phyloP scores from a whole-genome alignment of 1,140 invertebrate genomes.

The Drosophila saltans region DNA sequence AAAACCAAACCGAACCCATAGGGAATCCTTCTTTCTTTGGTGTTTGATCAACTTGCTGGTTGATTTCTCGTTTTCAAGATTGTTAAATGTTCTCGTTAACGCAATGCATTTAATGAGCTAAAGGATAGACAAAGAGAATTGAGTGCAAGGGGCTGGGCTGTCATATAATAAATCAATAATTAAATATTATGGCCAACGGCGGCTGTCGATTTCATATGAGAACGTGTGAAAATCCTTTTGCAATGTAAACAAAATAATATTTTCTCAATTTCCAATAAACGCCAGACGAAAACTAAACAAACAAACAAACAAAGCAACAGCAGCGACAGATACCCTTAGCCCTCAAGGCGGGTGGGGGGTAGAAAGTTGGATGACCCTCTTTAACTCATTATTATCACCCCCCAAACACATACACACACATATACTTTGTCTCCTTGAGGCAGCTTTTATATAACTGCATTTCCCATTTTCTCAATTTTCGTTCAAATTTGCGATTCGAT shows the following conservation, averaged over 20 bases:
- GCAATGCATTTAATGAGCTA: slow-evolving; percentile 59
- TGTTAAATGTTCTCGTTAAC: slow-evolving; percentile 72
- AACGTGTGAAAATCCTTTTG: slow-evolving; percentile 79
- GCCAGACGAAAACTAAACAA: slow-evolving; percentile 35
- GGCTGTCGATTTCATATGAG: slow-evolving; percentile 27
- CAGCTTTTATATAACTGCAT: slow-evolving; percentile 28
- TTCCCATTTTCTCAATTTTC: slow-evolving; percentile 47
- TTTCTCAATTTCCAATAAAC: slow-evolving; percentile 66
- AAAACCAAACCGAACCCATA: slow-evolving; percentile 23
- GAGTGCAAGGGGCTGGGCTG: background rate
- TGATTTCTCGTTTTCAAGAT: slow-evolving; percentile 32
- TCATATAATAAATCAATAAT: slow-evolving; percentile 73
- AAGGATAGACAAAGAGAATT: slow-evolving; percentile 20
- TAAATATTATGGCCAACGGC: slow-evolving; percentile 57
- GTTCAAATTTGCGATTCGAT: slow-evolving; percentile 64
- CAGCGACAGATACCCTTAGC: slow-evolving; percentile 31
- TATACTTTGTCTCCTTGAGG: slow-evolving; percentile 17
- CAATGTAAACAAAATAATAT: slow-evolving; percentile 68
- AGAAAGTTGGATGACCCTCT: background rate
- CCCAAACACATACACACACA: slow-evolving; percentile 14
- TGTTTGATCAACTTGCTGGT: slow-evolving; percentile 56
- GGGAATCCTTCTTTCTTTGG: slow-evolving; percentile 32
- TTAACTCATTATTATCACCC: slow-evolving; percentile 7
- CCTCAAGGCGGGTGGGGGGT: slow-evolving; percentile 15
- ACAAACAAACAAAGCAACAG: slow-evolving; percentile 63